These are phyloP conservation scores for Byasa hedistus DNA, from an alignment of 2,888 invertebrate species.

Conservation along the genomic window DNA sequence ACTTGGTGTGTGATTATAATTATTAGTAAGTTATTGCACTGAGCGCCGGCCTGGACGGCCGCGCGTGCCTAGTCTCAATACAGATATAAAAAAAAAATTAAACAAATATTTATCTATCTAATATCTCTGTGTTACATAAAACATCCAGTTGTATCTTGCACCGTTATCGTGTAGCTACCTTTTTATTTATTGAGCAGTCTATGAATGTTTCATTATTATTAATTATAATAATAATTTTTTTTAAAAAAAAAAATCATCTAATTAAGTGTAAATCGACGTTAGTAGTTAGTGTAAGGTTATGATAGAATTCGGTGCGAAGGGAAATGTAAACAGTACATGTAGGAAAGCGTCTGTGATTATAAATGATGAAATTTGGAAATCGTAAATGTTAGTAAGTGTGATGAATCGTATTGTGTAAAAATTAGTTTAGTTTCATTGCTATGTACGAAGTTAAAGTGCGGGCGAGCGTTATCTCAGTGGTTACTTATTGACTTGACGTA, in stretches of 20 bases:
- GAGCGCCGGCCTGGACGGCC: conserved; percentile 62
- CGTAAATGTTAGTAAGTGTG: conserved; percentile 62
- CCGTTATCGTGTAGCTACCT: conserved; percentile 69
- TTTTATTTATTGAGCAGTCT: conserved; percentile 74
- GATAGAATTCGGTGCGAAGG: conserved; percentile 64
- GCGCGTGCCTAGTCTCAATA: conserved; percentile 77
- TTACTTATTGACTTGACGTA: conserved; percentile 50
- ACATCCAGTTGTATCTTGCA: conserved; percentile 44
- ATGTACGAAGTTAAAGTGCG: conserved; percentile 34
- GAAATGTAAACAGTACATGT: conserved; percentile 63
- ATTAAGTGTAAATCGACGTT: conserved; percentile 50
- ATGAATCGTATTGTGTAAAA: conserved; percentile 52
- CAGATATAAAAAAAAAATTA: conserved; percentile 51
- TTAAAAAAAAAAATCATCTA: conserved; percentile 52
- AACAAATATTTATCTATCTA: conserved; percentile 60
- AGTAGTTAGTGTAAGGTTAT: conserved; percentile 48
- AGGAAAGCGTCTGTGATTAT: conserved; percentile 80
- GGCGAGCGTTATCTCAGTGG: conserved; percentile 41
- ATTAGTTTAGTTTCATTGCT: conserved; percentile 53
- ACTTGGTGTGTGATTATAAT: conserved; percentile 75
- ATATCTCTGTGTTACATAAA: conserved; percentile 62
- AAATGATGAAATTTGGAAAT: conserved; percentile 74
- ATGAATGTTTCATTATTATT: conserved; percentile 32
- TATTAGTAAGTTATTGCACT: conserved; percentile 73
- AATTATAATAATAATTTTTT: conserved; percentile 47